Evolutionary conservation across 2,888 invertebrate genomes (phyloP).

Genomic region (Hirtodrosophila duncani): DNA sequence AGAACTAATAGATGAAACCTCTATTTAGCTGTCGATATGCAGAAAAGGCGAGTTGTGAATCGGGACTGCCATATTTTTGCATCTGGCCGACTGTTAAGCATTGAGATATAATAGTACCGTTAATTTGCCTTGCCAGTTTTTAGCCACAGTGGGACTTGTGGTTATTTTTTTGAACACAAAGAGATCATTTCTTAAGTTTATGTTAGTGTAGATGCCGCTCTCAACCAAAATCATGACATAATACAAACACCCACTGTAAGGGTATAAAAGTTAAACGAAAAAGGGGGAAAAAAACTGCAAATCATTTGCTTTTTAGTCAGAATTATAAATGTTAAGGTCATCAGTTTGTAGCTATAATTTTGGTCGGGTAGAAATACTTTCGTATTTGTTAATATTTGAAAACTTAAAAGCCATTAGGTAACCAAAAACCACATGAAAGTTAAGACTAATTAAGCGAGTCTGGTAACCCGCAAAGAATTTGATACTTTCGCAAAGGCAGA

Average conservation of each 20-base stretch:
- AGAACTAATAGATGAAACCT: no score
- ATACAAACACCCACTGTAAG: conserved; percentile 3
- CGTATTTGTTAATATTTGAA: no score
- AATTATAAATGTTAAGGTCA: no score
- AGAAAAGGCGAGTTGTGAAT: no score
- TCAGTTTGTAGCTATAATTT: no score
- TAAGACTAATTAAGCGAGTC: conserved; percentile 54
- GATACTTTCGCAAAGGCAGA: conserved; percentile 52
- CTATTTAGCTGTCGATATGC: no score
- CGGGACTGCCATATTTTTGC: no score
- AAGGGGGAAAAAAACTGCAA: conserved; percentile 12
- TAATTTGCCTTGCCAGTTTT: no score
- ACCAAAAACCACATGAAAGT: conserved; percentile 60
- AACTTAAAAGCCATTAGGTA: conserved; percentile 50
- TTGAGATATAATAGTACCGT: no score
- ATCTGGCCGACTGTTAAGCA: no score
- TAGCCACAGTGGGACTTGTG: no score
- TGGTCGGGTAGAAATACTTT: no score
- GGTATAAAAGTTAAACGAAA: conserved; percentile 40
- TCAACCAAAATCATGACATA: not conserved
- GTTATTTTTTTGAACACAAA: conserved; percentile 1
- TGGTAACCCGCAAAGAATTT: conserved; percentile 27
- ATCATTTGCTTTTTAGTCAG: conserved; percentile 21
- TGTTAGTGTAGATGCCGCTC: not conserved
- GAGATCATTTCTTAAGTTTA: conserved; percentile 17